phyloP scores from a whole-genome alignment of 2,888 invertebrate genomes.

The Cinara cedri region DNA sequence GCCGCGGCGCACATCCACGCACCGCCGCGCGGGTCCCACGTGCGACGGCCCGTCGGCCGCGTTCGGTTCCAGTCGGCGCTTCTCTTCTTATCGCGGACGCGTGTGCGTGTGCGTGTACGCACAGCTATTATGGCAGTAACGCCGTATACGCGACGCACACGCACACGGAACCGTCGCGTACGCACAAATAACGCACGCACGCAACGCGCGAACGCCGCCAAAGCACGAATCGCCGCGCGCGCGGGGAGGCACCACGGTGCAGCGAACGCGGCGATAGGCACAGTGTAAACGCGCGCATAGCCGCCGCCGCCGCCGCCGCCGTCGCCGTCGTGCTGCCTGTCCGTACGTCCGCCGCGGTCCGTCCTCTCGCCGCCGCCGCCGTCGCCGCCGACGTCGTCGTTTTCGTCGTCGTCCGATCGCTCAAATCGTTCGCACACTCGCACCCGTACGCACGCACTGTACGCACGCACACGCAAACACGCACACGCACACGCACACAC shows the following conservation, averaged over 20 bases:
- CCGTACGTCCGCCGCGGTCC: not conserved
- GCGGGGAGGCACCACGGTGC: constrained; percentile 40
- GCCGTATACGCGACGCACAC: constrained; percentile 14
- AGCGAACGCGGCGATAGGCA: constrained; percentile 57
- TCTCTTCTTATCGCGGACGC: constrained; percentile 36
- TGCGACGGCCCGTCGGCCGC: constrained; percentile 23
- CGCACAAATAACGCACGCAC: constrained; percentile 11
- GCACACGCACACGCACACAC: constrained; percentile 9
- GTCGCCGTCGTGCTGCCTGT: not conserved
- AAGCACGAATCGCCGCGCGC: constrained; percentile 58
- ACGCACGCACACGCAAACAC: constrained; percentile 12
- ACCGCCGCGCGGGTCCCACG: not conserved
- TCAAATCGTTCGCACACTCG: not conserved
- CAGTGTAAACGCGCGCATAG: constrained; percentile 18
- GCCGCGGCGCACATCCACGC: not conserved
- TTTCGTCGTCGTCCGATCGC: not conserved
- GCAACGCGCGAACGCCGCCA: constrained; percentile 2
- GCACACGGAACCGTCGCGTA: not conserved
- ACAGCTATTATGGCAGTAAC: not conserved
- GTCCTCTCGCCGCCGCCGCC: not conserved
- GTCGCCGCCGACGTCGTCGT: not conserved
- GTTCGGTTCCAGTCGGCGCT: constrained; percentile 49
- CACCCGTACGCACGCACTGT: constrained; percentile 1
- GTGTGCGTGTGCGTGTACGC: constrained; percentile 1
- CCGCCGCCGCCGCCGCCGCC: not conserved